These are phyloP conservation scores for Anastrepha obliqua DNA, from an alignment of 1,140 invertebrate species.

Conservation along the genomic window DNA sequence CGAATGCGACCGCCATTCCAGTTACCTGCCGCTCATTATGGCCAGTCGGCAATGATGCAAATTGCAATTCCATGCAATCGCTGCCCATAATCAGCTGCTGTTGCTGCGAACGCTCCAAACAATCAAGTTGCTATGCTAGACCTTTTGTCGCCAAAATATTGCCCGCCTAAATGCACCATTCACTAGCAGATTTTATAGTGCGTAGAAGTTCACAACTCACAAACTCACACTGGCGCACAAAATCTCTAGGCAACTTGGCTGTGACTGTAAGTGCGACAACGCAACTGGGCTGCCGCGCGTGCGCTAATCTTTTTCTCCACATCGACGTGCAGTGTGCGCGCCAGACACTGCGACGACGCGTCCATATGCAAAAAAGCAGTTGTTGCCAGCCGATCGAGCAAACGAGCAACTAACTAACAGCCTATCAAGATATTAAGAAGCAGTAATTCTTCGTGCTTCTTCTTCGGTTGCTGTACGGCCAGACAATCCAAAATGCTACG, in stretches of 20 bases:
- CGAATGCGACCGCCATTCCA: background rate
- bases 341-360: conserved; percentile 42
- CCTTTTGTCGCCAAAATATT: conserved; percentile 29
- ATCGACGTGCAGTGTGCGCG: background rate
- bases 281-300: background rate
- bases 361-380: conserved; percentile 11
- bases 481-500: background rate
- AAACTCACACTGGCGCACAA: background rate
- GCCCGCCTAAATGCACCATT: background rate
- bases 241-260: background rate
- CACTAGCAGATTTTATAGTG: background rate
- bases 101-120: background rate
- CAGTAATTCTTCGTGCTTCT: conserved; percentile 38
- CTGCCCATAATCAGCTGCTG: background rate
- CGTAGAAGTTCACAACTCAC: background rate
- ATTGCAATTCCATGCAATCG: background rate
- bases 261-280: background rate
- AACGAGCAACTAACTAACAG: conserved; percentile 28
- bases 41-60: background rate
- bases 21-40: conserved; percentile 28
- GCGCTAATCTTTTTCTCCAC: conserved; percentile 21
- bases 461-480: background rate
- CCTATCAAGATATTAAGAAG: conserved; percentile 52
- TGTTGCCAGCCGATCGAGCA: background rate
- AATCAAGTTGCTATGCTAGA: background rate